Percentiles rank a stretch among this genome's conserved stretches.
Evolutionary conservation across 2,888 invertebrate species (phyloP).

Genomic region (Erannis defoliaria): DNA sequence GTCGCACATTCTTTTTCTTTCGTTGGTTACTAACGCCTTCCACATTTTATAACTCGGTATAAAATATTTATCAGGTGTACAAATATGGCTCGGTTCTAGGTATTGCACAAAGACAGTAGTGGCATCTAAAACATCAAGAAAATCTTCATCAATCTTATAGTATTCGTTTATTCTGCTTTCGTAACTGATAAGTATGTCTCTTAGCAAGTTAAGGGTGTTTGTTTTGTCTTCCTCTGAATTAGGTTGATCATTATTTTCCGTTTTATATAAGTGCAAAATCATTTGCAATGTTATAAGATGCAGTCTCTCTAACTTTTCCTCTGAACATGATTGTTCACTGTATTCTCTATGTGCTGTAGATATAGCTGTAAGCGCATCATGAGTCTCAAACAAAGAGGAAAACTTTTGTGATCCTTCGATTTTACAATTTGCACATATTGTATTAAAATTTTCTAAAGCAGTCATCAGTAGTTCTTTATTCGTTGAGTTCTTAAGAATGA

Average conservation of each 20-base stretch:
- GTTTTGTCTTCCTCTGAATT: slow-evolving; percentile 48
- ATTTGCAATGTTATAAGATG: slow-evolving; percentile 73
- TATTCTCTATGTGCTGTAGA: slow-evolving; percentile 69
- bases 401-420: slow-evolving; percentile 65
- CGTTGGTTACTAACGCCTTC: slow-evolving; percentile 56
- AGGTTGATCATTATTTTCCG: not conserved
- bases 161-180: slow-evolving; percentile 68
- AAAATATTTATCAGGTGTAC: slow-evolving; percentile 65
- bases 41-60: slow-evolving; percentile 70
- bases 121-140: slow-evolving; percentile 72
- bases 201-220: slow-evolving; percentile 62
- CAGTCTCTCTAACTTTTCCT: slow-evolving; percentile 71
- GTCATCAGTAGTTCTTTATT: slow-evolving; percentile 87
- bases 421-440: slow-evolving; percentile 80
- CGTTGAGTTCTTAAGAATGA: slow-evolving; percentile 91
- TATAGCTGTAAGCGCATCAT: slow-evolving; percentile 67
- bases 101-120: slow-evolving; percentile 51
- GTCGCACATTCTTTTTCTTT: slow-evolving; percentile 54
- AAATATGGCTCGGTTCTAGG: slow-evolving; percentile 53
- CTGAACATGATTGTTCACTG: slow-evolving; percentile 35
- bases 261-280: slow-evolving; percentile 60
- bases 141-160: slow-evolving; percentile 73
- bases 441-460: slow-evolving; percentile 87
- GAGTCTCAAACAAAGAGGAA: slow-evolving; percentile 68
- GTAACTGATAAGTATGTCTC: slow-evolving; percentile 68